A percentile compares a stretch with the other conserved stretches of the same genome.
phyloP scores from a whole-genome alignment of 2,113 vertebrate species.

The Ptilonorhynchus violaceus region DNA sequence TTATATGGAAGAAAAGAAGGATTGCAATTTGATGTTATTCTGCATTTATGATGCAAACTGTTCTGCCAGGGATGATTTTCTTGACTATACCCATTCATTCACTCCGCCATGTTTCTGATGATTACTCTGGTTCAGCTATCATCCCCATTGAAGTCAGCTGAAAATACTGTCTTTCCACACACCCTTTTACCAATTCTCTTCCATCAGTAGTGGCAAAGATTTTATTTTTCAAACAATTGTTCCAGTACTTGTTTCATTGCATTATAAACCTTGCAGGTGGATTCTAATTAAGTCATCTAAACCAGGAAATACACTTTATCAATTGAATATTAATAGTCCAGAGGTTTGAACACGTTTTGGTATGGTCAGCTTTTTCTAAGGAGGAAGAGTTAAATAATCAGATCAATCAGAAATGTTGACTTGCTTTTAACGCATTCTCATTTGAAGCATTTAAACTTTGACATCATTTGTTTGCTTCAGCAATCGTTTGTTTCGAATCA shows the following conservation, averaged over 20 bases:
- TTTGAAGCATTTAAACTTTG: neutral
- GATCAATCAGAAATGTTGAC: constrained; percentile 11
- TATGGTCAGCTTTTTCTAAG: neutral
- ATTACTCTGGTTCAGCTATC: neutral
- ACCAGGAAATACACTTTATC: neutral
- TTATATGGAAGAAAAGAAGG: neutral
- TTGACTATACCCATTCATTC: neutral
- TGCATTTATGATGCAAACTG: neutral
- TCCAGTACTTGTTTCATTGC: neutral
- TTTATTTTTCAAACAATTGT: neutral
- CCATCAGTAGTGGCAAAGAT: neutral
- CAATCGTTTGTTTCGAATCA: neutral
- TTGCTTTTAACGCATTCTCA: neutral
- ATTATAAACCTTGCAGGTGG: neutral
- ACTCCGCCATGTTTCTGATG: neutral
- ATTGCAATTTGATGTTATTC: neutral
- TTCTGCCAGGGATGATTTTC: neutral
- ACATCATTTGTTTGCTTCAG: neutral
- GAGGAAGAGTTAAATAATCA: neutral
- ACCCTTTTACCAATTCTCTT: neutral
- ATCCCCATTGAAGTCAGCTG: neutral
- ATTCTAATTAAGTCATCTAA: neutral
- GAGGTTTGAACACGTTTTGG: neutral
- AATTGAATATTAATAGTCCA: neutral
- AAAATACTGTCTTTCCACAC: neutral